phyloP scores from a whole-genome alignment of 2,888 invertebrate genomes.

The Conchocele bisecta region DNA sequence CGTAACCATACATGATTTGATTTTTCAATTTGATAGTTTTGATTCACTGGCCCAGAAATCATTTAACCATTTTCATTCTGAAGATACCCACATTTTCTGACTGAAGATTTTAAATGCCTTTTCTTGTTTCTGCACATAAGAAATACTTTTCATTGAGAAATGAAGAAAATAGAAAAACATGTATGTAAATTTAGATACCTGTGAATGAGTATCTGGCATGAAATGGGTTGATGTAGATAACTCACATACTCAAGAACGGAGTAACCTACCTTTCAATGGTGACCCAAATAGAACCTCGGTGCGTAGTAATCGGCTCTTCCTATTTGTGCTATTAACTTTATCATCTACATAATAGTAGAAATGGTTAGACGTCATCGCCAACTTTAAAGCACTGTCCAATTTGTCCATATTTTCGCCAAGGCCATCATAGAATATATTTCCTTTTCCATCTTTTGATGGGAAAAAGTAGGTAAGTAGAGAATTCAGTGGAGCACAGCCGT shows the following conservation, averaged over 20 bases:
- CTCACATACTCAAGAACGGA: neutral
- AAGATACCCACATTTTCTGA: no score
- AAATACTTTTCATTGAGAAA: no score
- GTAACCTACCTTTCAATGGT: constrained; percentile 75
- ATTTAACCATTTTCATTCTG: no score
- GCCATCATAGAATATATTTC: constrained; percentile 72
- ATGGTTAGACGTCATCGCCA: constrained; percentile 75
- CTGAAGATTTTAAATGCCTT: no score
- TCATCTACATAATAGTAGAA: constrained; percentile 80
- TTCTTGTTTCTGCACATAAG: no score
- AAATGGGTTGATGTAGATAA: neutral
- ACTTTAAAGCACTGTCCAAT: constrained; percentile 72
- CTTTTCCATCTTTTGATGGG: constrained; percentile 67
- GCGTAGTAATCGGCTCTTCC: constrained; percentile 70
- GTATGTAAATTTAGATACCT: no score
- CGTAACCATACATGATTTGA: no score
- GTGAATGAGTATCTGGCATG: no score
- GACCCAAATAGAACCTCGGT: constrained; percentile 78
- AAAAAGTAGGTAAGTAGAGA: constrained; percentile 78
- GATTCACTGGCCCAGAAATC: no score
- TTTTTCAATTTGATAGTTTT: no score
- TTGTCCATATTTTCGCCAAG: constrained; percentile 73
- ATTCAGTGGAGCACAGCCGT: constrained; percentile 77
- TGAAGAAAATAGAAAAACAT: no score
- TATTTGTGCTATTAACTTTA: constrained; percentile 70